Evolutionary conservation across 2,888 invertebrate genomes (phyloP), one percentile per base, ranked within the genome.

Genomic region (Trichogramma evanescens): DNA sequence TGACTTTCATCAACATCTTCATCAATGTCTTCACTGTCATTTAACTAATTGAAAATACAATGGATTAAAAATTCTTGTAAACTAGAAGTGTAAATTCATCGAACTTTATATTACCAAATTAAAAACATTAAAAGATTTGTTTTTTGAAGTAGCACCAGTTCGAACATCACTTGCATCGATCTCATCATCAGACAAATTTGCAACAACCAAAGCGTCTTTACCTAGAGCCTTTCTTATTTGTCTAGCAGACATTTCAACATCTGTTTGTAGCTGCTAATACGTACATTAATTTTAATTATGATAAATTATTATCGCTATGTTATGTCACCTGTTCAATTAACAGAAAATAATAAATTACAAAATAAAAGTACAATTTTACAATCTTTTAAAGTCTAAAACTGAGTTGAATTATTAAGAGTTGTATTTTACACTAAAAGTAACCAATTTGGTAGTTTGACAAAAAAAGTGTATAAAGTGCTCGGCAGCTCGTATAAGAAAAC

Each of bases 151-250:
- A 63, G 80, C 80, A 63, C 76, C 77, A 53, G 78, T 74, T 46
- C 81, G 80, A 58, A 80, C 76, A 69, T 86, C 84, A 66, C 82
- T 82, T 40, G 76, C 77, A 63, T 83, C 83, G 50, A 70, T 71
- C 42, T 79, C 79, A 70, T 82, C 82, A 58, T 81, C 83, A 62
- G 72, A 73, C 63, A 79, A 73, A 68, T 80, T 81, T 63, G 80
- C 82, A 51, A 78, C 78, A 64, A 80, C 69, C 64, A 83, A 81
- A 63, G 82, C 81, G 68, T 82, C 81, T 48, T 80, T 82, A 44
- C 84, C 84, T 70, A 86, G 86, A 68, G 86, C 76, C 74, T 87
- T 87, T 67, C 85, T 83, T 64, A 87, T 77, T 66, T 86, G 84
- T 69, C 87, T 80, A 43, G 86, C 85, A 48, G 87, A 87, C 87